phyloP scores from a whole-genome alignment of 1,140 invertebrate genomes.

The Magallana angulata region DNA sequence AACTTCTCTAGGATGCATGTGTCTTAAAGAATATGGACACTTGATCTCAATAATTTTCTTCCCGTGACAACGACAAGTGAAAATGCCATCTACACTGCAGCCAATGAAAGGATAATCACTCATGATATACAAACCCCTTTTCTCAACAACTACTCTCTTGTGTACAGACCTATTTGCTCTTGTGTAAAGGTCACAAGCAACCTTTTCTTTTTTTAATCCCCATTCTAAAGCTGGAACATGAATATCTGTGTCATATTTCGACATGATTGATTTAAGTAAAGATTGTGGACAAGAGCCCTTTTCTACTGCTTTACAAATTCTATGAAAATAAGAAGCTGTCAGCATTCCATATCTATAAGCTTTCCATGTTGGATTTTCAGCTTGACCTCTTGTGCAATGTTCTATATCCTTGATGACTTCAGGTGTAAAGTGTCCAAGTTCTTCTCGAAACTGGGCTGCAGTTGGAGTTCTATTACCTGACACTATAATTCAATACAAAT shows the following conservation, averaged over 20 bases:
- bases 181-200: constrained; percentile 37
- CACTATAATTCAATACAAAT: constrained; percentile 24
- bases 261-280: constrained; percentile 19
- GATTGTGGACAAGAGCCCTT: background rate
- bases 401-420: constrained; percentile 31
- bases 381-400: constrained; percentile 32
- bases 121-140: constrained; percentile 31
- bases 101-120: constrained; percentile 39
- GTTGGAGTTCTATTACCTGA: background rate
- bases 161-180: background rate
- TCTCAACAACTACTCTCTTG: background rate
- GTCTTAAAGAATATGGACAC: constrained; percentile 16
- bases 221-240: constrained; percentile 21
- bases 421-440: constrained; percentile 14
- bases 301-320: background rate
- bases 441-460: constrained; percentile 24
- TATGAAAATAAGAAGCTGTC: constrained; percentile 48
- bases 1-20: constrained; percentile 42
- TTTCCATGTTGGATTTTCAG: constrained; percentile 35
- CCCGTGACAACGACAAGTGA: constrained; percentile 38
- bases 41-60: constrained; percentile 36
- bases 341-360: constrained; percentile 22
- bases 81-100: constrained; percentile 38
- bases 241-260: constrained; percentile 1
- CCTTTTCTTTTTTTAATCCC: constrained; percentile 42